A percentile compares a stretch with the other conserved stretches of the same genome.
These are phyloP conservation scores for Corythornis cristatus DNA, from an alignment of 2,113 vertebrate genomes.

Conservation along the genomic window DNA sequence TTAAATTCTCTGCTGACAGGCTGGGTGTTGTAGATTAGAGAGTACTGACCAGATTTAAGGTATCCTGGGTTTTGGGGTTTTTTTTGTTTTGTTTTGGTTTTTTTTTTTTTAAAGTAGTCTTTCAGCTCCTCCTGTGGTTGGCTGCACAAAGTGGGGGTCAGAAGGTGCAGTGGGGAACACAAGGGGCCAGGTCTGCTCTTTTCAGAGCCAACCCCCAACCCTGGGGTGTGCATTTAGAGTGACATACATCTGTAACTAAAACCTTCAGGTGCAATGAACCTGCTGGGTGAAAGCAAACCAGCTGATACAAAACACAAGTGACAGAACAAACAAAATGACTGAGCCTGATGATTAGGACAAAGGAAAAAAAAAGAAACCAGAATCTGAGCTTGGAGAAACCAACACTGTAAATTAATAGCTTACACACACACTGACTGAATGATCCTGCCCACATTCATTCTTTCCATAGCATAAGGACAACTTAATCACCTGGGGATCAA, in stretches of 20 bases:
- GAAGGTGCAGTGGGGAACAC: background rate
- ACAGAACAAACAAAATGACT: background rate
- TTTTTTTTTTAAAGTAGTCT: background rate
- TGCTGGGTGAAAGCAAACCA: background rate
- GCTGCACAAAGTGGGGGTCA: background rate
- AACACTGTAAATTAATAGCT: background rate
- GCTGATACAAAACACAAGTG: background rate
- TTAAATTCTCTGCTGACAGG: background rate
- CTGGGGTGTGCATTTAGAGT: background rate
- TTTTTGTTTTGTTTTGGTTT: background rate
- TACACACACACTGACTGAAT: background rate
- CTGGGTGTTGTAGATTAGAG: background rate
- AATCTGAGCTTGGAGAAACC: background rate
- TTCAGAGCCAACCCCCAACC: background rate
- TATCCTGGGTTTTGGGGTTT: background rate
- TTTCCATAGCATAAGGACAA: background rate
- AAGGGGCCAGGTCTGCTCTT: background rate
- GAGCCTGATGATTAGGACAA: background rate
- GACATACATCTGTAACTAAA: background rate
- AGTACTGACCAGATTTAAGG: conserved; percentile 25
- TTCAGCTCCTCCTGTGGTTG: background rate
- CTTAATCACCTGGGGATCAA: background rate
- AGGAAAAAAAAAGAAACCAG: background rate
- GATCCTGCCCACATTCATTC: background rate
- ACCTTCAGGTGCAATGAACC: accelerated